phyloP scores from a whole-genome alignment of 2,113 vertebrate genomes.

The Corythornis vintsioides region DNA sequence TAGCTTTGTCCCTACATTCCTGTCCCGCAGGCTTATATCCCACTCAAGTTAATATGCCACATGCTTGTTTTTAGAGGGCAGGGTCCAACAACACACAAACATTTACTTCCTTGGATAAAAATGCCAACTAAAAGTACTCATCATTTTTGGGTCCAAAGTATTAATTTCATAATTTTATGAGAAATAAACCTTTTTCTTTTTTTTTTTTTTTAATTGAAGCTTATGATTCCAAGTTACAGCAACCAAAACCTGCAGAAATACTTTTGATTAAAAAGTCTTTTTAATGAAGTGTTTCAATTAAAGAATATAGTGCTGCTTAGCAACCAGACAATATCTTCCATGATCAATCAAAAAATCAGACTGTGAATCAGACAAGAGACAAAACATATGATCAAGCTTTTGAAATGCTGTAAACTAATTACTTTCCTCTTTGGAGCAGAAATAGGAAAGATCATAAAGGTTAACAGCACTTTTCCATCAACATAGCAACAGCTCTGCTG shows the following conservation, averaged over 20 bases:
- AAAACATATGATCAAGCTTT: neutral
- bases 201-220: neutral
- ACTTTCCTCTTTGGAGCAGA: neutral
- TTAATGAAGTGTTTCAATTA: neutral
- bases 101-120: neutral
- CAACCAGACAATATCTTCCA: neutral
- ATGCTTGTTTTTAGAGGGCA: neutral
- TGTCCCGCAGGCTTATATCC: neutral
- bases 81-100: neutral
- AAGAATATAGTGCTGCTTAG: neutral
- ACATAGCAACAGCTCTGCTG: neutral
- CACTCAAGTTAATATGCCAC: fast-evolving
- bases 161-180: neutral
- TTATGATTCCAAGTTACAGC: neutral
- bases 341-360: neutral
- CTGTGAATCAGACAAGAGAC: neutral
- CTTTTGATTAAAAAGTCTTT: neutral
- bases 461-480: neutral
- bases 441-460: neutral
- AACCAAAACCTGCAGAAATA: neutral
- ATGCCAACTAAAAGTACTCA: neutral
- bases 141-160: neutral
- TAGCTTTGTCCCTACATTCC: neutral
- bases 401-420: neutral
- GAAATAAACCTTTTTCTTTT: neutral